These are phyloP conservation scores for Linurgus olivaceus DNA, from an alignment of 2,797 vertebrate species.

Conservation along the genomic window DNA sequence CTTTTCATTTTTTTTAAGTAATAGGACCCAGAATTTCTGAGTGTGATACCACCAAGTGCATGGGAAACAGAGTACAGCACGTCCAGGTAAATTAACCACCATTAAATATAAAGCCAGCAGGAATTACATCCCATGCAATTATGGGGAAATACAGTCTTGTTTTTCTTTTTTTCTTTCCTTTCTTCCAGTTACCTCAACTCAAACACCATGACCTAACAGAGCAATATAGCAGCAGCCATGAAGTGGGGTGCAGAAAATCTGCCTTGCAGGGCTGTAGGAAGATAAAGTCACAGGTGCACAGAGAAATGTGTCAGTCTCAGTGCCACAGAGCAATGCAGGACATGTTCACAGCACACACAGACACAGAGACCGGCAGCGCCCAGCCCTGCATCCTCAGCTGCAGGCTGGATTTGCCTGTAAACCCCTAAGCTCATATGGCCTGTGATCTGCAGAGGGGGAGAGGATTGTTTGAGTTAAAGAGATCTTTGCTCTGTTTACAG, in stretches of 20 bases:
- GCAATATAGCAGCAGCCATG: rapidly evolving
- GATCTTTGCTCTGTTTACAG: not conserved
- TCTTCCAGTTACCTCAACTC: not conserved
- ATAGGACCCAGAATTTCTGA: not conserved
- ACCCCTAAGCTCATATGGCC: not conserved
- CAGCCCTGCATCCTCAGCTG: not conserved
- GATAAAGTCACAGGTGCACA: not conserved
- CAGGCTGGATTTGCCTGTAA: not conserved
- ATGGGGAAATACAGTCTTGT: not conserved
- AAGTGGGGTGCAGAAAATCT: rapidly evolving
- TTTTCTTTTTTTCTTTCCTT: no score
- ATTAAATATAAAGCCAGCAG: not conserved
- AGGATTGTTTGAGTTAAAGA: not conserved
- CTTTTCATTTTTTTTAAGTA: not conserved
- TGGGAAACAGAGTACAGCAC: not conserved
- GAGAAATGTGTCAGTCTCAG: not conserved
- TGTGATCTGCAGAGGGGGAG: not conserved
- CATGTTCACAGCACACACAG: not conserved
- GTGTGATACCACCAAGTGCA: not conserved
- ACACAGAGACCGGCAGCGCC: not conserved
- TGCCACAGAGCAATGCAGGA: not conserved
- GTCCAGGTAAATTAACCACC: not conserved
- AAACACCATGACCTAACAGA: not conserved
- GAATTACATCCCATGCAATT: not conserved
- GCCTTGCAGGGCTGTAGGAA: not conserved